These are phyloP conservation scores for Muscicapa adusta DNA, from an alignment of 2,113 vertebrate species.

Conservation along the genomic window DNA sequence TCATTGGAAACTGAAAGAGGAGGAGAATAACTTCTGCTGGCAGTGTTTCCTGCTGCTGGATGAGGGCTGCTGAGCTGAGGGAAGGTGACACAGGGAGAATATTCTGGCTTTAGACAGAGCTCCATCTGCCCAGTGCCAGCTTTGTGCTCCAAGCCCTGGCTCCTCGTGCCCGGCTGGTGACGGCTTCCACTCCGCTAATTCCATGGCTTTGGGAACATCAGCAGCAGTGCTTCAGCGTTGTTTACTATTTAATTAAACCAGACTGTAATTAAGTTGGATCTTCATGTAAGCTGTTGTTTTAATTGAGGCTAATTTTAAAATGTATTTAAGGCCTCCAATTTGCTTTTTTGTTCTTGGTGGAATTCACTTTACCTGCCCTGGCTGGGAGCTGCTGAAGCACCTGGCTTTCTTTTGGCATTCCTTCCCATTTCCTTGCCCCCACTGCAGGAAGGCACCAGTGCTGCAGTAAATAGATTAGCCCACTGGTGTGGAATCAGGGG, in stretches of 20 bases:
- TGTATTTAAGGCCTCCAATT: not conserved
- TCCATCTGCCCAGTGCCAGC: accelerated
- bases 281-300: not conserved
- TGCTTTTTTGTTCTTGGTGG: not conserved
- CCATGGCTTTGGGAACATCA: not conserved
- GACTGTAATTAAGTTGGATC: not conserved
- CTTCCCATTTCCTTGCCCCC: not conserved
- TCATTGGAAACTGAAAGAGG: not conserved
- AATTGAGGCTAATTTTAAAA: not conserved
- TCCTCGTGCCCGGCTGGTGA: not conserved
- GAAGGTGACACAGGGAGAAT: not conserved
- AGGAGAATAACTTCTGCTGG: not conserved
- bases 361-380: not conserved
- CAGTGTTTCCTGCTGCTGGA: not conserved
- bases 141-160: not conserved
- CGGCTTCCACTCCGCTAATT: not conserved
- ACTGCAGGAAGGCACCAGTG: not conserved
- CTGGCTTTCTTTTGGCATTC: not conserved
- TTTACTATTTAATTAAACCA: not conserved
- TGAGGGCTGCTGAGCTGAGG: not conserved
- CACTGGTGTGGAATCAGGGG: not conserved
- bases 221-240: not conserved
- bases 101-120: not conserved
- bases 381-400: not conserved
- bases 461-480: not conserved